phyloP scores from a whole-genome alignment of 1,140 invertebrate species.

The Drosophila sp. region DNA sequence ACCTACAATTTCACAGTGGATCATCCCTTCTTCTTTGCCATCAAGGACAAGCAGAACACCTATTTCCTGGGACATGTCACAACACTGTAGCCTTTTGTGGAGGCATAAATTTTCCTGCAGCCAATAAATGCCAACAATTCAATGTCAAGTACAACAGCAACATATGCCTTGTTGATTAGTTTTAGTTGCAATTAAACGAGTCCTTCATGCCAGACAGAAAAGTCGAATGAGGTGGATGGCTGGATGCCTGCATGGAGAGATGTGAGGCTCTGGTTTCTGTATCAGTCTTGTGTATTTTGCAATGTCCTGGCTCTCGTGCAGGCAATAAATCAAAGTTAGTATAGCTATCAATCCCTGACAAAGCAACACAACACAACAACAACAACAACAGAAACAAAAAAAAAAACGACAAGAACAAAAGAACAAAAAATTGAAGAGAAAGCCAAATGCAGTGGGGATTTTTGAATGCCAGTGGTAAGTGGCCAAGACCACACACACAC shows the following conservation, averaged over 20 bases:
- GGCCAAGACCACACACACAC: constrained; percentile 39
- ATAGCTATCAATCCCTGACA: constrained; percentile 70
- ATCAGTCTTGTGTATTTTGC: constrained; percentile 30
- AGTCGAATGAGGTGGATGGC: not conserved
- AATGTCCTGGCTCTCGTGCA: constrained; percentile 28
- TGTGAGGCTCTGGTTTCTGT: not conserved
- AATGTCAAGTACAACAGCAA: constrained; percentile 30
- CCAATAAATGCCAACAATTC: constrained; percentile 46
- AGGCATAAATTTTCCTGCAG: constrained; percentile 9
- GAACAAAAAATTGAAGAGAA: constrained; percentile 3
- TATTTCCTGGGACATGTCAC: constrained; percentile 56
- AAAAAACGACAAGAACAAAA: constrained; percentile 10
- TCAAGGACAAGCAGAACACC: constrained; percentile 36
- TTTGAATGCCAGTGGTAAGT: constrained; percentile 71
- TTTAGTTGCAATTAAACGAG: constrained; percentile 49
- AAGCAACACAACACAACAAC: constrained; percentile 30
- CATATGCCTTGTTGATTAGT: constrained; percentile 46
- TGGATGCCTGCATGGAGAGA: no score
- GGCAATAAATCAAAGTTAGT: constrained; percentile 72
- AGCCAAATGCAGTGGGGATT: constrained; percentile 39
- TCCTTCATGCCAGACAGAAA: constrained; percentile 5
- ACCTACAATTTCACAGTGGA: constrained; percentile 51
- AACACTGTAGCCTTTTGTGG: not conserved
- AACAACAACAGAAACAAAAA: constrained; percentile 18
- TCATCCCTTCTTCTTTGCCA: constrained; percentile 65